Evolutionary conservation across 2,888 invertebrate species (phyloP), one percentile per base, ranked within the genome.

Genomic region (Andrena camellia): DNA sequence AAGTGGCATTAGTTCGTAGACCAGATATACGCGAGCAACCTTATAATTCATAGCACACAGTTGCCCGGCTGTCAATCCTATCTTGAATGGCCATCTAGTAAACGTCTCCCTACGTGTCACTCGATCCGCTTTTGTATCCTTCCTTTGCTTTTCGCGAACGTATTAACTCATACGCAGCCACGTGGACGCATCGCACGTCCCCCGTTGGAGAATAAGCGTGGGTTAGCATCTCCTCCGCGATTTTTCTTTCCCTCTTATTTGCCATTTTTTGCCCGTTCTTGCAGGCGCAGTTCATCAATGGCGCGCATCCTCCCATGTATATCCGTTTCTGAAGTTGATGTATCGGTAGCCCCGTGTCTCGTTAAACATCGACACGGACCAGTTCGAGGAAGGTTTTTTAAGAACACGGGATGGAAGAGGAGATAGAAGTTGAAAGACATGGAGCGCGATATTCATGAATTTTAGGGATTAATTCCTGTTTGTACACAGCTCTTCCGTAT

Each of bases 1-100:
- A 68, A 82, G 80, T 59, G 74, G 64, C 67, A 50, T 59, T 33
- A 81, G 73, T 78, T 78, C 52, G 67, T 71, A 63, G 68, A 73
- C 57, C 72, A 73, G 74, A 78, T 68, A 50, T 33, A 59, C 42
- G 29, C 29, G 42, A 60, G 48, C 69, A 42, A 33, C 54, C 83
- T 84, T 86, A 81, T 86, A 86, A 86, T 83, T 78, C 78, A 67
- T 42, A 42, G 42, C 42, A 42, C 17, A 42, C 42, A 42, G 42
- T 42, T 74, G 72, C 76, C 42, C 33, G 48, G 31, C 81, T 78
- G 67, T 69, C 86, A 86, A 86, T 83, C 80, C 83, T 86, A 86
- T 86, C 86, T 72, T 35, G 54, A 60, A 64, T 59, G 50, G 76
- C 50, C 57, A 83, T 83, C 86, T 77, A 52, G 48, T 66, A 74